These are phyloP conservation scores for Aldrovandia affinis DNA, from an alignment of 2,797 vertebrate species.

Conservation along the genomic window DNA sequence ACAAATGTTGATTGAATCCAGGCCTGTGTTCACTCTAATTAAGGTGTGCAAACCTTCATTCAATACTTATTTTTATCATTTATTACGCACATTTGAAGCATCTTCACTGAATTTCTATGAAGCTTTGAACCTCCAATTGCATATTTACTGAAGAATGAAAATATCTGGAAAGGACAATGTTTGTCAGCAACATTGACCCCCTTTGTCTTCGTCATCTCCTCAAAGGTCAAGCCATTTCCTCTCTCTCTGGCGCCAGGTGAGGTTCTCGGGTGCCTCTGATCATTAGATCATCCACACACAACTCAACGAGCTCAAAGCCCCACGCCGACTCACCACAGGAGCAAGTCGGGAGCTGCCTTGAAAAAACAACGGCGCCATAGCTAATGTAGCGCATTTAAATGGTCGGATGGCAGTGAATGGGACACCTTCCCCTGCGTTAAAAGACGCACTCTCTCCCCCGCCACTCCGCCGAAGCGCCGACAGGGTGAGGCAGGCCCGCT, in stretches of 20 bases:
- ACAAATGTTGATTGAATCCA: too few species aligned
- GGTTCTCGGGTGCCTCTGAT: conserved; percentile 52
- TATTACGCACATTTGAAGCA: too few species aligned
- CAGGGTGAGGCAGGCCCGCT: conserved; percentile 70
- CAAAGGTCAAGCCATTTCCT: conserved; percentile 38
- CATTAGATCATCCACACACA: conserved; percentile 13
- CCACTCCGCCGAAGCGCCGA: conserved; percentile 53
- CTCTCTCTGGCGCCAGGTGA: conserved; percentile 32
- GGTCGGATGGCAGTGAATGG: conserved; percentile 73
- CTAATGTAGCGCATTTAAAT: conserved; percentile 76
- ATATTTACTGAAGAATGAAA: too few species aligned
- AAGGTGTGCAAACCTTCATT: too few species aligned
- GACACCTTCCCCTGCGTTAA: conserved; percentile 67
- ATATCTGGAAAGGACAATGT: background rate
- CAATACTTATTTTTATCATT: too few species aligned
- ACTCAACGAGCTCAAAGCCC: conserved; percentile 41
- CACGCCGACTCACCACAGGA: conserved; percentile 59
- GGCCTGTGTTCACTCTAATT: too few species aligned
- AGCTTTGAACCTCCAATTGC: too few species aligned
- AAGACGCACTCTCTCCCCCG: conserved; percentile 51
- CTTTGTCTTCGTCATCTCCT: background rate
- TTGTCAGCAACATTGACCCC: background rate
- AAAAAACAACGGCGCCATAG: conserved; percentile 70
- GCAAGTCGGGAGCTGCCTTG: conserved; percentile 77
- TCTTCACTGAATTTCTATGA: too few species aligned